A percentile compares a stretch with the other conserved stretches of the same genome.
Conservation (phyloP, 2,797 vertebrate genomes). For the Mastacembelus armatus region DNA sequence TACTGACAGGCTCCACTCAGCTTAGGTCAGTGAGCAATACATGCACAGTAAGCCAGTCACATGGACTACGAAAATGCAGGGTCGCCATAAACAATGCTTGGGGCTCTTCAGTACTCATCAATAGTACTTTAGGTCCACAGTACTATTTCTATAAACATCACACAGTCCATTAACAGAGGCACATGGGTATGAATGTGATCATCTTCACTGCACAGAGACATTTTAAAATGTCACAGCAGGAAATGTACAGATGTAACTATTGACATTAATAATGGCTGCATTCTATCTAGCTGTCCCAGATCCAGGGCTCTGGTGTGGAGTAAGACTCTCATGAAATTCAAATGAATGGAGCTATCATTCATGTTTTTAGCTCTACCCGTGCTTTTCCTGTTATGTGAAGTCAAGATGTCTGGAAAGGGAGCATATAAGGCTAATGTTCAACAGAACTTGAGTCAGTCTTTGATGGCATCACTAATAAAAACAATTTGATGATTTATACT, state of each 20-base stretch:
- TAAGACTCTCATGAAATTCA: no score
- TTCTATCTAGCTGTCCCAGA: background rate
- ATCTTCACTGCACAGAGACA: constrained; percentile 9
- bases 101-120: constrained; percentile 8
- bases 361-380: background rate
- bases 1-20: constrained; percentile 49
- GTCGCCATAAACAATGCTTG: constrained; percentile 3
- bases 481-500: no score
- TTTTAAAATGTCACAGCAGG: background rate
- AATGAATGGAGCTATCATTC: background rate
- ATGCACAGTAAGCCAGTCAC: constrained; percentile 17
- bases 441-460: no score
- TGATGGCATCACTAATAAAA: no score
- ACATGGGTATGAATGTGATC: background rate
- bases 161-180: background rate
- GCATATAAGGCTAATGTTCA: no score
- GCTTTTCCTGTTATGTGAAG: background rate
- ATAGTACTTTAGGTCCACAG: constrained; percentile 10
- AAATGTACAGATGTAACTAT: background rate
- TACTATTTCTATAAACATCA: background rate
- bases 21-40: constrained; percentile 1
- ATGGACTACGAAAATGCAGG: constrained; percentile 4
- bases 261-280: background rate
- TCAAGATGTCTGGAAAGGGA: background rate
- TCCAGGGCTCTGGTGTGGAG: background rate